Evolutionary conservation across 1,140 invertebrate species (phyloP), one percentile per base, ranked within the genome.

Genomic region (Drosophila lacertosa): DNA sequence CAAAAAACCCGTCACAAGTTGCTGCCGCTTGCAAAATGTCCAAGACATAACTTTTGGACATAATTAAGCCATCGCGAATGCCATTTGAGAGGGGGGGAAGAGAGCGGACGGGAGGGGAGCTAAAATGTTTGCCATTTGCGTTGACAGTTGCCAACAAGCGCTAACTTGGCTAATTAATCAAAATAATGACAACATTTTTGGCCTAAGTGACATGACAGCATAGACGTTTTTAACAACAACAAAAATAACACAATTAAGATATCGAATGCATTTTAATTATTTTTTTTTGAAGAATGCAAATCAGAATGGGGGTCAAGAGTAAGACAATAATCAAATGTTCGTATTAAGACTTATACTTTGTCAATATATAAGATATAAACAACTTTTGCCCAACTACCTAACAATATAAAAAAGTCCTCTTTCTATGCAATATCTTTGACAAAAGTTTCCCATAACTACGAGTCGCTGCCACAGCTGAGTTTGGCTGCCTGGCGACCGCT

Each of bases 21-120:
- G 44, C 53, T 45, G 24, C 26, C 7, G 64, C 77, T 75, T 72
- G 69, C 59, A 53, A 79, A 77, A 74, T 77, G 68, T 62, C 62
- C 42, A 45, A 45, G 32, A 68, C 81, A 81, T 84, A 74, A 74
- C 45, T 86, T 86, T 84, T 84, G 81, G 81, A 84, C 81, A 84
- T 84, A 84, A 84, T 84, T 84, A 84, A 84, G 81, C 77, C 82
- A 84, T 84, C 77, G 50, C 75, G 77, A 70, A 64, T 69, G 70
- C 47, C 74, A 50, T 63, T 69, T 48, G 63, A 53, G 32, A 40
- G 3, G 26, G 26, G 26, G 26, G 2, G n/a, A n/a, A n/a, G n/a
- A n/a, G n/a, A n/a, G n/a, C n/a, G n/a, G n/a, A n/a, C n/a, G n/a
- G 26, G 6, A 7, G 26, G 26, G 26, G 26, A 7, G 26, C n/a